Conservation (phyloP, 1,140 invertebrate species). For the Scaptomyza hsui region DNA sequence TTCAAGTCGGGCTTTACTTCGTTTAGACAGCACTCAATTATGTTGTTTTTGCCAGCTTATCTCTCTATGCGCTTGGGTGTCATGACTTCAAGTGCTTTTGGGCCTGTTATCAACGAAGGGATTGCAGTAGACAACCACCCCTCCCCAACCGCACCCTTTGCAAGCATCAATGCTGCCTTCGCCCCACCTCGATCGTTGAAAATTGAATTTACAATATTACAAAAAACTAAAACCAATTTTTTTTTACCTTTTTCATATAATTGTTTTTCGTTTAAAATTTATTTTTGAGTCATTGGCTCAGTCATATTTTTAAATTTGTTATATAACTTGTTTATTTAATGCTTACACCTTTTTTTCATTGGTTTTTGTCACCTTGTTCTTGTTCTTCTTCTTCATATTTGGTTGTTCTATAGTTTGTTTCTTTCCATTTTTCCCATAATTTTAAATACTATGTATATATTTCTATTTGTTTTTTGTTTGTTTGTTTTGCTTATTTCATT, state of each 20-base stretch:
- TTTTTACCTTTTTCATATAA: constrained; percentile 62
- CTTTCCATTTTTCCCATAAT: constrained; percentile 5
- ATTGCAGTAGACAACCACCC: not conserved
- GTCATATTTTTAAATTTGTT: constrained; percentile 79
- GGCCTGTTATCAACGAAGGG: not conserved
- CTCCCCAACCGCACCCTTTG: too few species aligned
- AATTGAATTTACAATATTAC: too few species aligned
- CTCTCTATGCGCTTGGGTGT: not conserved
- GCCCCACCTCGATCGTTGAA: too few species aligned
- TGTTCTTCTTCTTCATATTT: constrained; percentile 19
- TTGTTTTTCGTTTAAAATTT: constrained; percentile 76
- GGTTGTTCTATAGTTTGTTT: constrained; percentile 33
- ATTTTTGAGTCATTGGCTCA: constrained; percentile 77
- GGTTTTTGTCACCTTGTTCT: not conserved
- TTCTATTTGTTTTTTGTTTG: constrained; percentile 9
- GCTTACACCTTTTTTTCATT: constrained; percentile 13
- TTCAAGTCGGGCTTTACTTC: too few species aligned
- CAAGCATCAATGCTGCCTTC: too few species aligned
- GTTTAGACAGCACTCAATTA: too few species aligned
- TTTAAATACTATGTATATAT: constrained; percentile 25
- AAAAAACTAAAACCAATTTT: constrained; percentile 9
- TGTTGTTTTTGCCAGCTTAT: not conserved
- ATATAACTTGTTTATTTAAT: constrained; percentile 53
- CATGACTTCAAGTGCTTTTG: not conserved
- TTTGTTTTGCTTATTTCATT: constrained; percentile 35